These are phyloP conservation scores for Echinops telfairi DNA, from an alignment of 2,113 vertebrate genomes.

Conservation along the genomic window DNA sequence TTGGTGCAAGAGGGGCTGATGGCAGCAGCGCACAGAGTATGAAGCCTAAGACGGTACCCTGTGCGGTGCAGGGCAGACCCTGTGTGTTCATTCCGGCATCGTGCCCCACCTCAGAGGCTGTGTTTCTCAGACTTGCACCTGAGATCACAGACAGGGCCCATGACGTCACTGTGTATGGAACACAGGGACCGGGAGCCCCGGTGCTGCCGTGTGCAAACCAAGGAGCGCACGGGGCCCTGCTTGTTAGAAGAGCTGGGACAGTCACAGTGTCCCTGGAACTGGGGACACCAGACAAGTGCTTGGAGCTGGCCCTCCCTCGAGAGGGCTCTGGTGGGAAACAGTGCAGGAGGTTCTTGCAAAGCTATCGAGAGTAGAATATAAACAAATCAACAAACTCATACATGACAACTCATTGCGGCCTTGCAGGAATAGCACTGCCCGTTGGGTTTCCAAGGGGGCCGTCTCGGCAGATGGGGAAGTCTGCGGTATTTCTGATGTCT, in stretches of 20 bases:
- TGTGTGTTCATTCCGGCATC: no score
- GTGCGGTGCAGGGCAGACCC: no score
- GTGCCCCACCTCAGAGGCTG: not conserved
- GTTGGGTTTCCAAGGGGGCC: not conserved
- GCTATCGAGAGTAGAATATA: not conserved
- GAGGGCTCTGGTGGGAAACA: rapidly evolving
- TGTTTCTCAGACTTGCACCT: not conserved
- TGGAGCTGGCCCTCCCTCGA: rapidly evolving
- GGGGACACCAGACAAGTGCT: not conserved
- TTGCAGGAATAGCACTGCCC: not conserved
- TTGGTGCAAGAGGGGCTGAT: no score
- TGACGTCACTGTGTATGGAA: rapidly evolving
- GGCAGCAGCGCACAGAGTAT: no score
- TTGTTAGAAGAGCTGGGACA: no score
- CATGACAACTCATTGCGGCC: not conserved
- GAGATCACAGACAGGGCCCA: rapidly evolving
- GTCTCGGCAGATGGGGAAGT: rapidly evolving
- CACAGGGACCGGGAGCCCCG: rapidly evolving
- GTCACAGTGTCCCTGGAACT: not conserved
- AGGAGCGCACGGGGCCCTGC: rapidly evolving
- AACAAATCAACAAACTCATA: not conserved
- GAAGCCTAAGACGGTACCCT: no score
- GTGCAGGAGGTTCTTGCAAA: not conserved
- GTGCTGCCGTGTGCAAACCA: rapidly evolving
- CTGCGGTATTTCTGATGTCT: not conserved